These are phyloP conservation scores for Cantharis rustica DNA, from an alignment of 2,888 invertebrate genomes.

Conservation along the genomic window DNA sequence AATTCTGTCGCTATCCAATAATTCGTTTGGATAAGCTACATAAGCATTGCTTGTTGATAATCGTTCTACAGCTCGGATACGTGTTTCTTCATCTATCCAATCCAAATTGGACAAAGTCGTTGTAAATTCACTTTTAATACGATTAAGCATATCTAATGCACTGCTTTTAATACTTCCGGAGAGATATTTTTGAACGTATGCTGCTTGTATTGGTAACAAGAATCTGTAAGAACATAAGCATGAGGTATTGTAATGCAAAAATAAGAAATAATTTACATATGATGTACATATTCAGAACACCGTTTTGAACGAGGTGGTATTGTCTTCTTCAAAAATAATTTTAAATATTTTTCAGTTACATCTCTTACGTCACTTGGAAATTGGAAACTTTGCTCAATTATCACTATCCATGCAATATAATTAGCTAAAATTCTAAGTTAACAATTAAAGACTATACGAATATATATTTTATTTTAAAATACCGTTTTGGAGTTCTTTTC, in stretches of 20 bases:
- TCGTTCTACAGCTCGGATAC: slow-evolving; percentile 44
- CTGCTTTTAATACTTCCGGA: slow-evolving; percentile 42
- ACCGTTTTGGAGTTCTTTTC: slow-evolving; percentile 47
- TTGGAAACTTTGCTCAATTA: slow-evolving; percentile 45
- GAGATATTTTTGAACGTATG: slow-evolving; percentile 47
- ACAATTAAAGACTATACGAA: not conserved
- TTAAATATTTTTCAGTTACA: slow-evolving; percentile 39
- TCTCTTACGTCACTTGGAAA: slow-evolving; percentile 44
- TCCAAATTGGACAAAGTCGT: slow-evolving; percentile 43
- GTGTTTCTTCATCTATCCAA: slow-evolving; percentile 51
- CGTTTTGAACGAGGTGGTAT: slow-evolving; percentile 27
- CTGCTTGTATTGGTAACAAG: slow-evolving; percentile 35
- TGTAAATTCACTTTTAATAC: slow-evolving; percentile 48
- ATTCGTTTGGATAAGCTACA: slow-evolving; percentile 43
- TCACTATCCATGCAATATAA: slow-evolving; percentile 49
- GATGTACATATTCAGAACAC: slow-evolving; percentile 26
- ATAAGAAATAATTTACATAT: slow-evolving; percentile 21
- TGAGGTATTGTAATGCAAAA: not conserved
- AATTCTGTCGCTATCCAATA: slow-evolving; percentile 23
- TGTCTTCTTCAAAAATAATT: slow-evolving; percentile 3
- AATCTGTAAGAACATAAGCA: slow-evolving; percentile 18
- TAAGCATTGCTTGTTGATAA: slow-evolving; percentile 45
- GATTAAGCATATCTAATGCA: slow-evolving; percentile 45
- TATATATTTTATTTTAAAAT: slow-evolving; percentile 8
- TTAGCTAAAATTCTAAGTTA: slow-evolving; percentile 47